Evolutionary conservation across 2,797 vertebrate species (phyloP), one percentile per base, ranked within the genome.

Genomic region (Chiroxiphia lanceolata): DNA sequence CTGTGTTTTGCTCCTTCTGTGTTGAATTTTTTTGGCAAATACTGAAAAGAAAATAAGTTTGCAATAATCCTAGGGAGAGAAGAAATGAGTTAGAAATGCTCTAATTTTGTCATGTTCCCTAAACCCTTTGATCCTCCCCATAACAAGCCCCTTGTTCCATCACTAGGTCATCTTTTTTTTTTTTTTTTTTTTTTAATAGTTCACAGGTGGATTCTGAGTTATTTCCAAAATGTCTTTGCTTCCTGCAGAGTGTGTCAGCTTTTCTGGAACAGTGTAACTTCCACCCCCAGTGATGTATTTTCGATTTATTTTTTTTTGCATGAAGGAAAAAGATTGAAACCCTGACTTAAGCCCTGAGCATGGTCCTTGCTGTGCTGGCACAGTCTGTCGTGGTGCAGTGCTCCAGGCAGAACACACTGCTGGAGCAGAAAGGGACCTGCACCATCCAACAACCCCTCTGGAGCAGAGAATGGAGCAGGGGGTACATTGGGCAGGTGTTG

Each of bases 81-180:
- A 93, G 56, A 85, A 93, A 47, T 40, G 33, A 59, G 34, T 85
- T 68, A 64, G 69, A 95, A 93, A 85, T 59, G 25, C n/a, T 89
- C 78, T 94, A 83, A 92, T 95, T 96, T 77, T 89, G 68, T 89
- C 78, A 51, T 70, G 56, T 87, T 91, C 51, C 60, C 89, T 83
- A 93, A 95, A 89, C 40, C 26, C 71, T 96, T 91, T 94, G 89
- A 89, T 96, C 87, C 75, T 92, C 87, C 78, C 56, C 94, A 83
- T 70, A 91, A 83, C 34, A 83, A 83, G 51, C 64, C 74, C 82
- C 78, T 95, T 96, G 74, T 94, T 95, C 74, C 78, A 87, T 80
- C 75, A 54, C 51, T 80, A 70, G 67, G 63, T 93, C 82, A 93
- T 65, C 23, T 13, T 34, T 50, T 56, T 79, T 42, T 67, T 65